A percentile compares a stretch with the other conserved stretches of the same genome.
phyloP scores from a whole-genome alignment of 2,797 vertebrate species.

The Pangasius djambal region DNA sequence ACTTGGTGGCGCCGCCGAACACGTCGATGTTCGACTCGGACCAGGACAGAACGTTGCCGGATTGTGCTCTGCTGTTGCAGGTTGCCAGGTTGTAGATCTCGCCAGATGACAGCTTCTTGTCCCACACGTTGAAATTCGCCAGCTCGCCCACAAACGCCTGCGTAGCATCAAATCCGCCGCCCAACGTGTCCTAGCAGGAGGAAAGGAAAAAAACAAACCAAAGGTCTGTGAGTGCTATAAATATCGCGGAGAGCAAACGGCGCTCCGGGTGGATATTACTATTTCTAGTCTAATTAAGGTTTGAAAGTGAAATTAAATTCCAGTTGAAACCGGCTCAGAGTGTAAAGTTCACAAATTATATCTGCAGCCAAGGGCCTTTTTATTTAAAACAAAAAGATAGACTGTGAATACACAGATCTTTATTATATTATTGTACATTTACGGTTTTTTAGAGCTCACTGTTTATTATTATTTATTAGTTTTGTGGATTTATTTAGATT shows the following conservation, averaged over 20 bases:
- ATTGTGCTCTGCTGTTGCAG: constrained; percentile 85
- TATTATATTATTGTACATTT: not conserved
- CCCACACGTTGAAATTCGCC: constrained; percentile 94
- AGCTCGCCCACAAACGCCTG: constrained; percentile 92
- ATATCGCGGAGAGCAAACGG: not conserved
- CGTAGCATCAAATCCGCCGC: constrained; percentile 93
- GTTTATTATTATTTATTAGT: not conserved
- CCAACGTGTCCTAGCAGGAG: constrained; percentile 84
- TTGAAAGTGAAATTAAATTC: not conserved
- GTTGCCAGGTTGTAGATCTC: constrained; percentile 93
- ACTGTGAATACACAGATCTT: not conserved
- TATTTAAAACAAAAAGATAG: not conserved
- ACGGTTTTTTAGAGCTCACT: not conserved
- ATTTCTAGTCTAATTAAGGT: not conserved
- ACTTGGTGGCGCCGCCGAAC: constrained; percentile 92
- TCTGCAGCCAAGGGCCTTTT: not conserved
- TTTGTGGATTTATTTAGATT: not conserved
- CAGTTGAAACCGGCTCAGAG: not conserved
- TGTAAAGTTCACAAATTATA: not conserved
- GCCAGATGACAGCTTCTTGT: constrained; percentile 84
- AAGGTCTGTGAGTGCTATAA: not conserved
- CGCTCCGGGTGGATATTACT: not conserved
- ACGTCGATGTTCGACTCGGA: constrained; percentile 90
- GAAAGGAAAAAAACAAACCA: not conserved
- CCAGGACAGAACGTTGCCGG: constrained; percentile 93